Evolutionary conservation across 2,888 invertebrate species (phyloP), one percentile per base, ranked within the genome.

Genomic region (Aporophyla lueneburgensis): DNA sequence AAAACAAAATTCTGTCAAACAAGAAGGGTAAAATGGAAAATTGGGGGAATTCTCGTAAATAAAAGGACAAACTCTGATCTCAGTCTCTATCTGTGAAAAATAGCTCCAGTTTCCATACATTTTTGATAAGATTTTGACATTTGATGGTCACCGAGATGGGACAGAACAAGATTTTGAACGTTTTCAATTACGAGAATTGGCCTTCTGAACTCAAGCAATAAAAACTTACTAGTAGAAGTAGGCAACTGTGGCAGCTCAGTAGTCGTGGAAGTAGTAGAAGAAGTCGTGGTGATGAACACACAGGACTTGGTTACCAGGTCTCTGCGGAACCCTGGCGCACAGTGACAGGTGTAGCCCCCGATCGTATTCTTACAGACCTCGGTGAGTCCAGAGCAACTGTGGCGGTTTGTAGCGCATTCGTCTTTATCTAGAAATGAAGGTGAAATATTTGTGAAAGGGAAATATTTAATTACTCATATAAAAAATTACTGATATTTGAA

Each of bases 331-430:
- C 99, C 99, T 0, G 96, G 94, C 0, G 98, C 98, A 90, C 99
- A 99, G 56, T 97, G 97, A 91, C 99, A 99, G 10, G 97, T 94
- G 92, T 98, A 99, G 7, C 99, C 99, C 0, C 99, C 99, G 0
- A 98, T 98, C 0, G 98, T 98, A 93, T 99, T 99, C 46, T 98
- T 97, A 90, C 99, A 99, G 4, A 97, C 95, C 87, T 98, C 97
- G 0, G 97, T 95, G 1, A 95, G 91, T 0, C 94, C 93, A 0
- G 96, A 97, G 88, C 98, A 98, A 43, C 95, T 93, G 89, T 98
- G 97, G 5, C 94, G 93, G 59, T 97, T 97, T 54, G 97, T 97
- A 0, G 94, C 93, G 88, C 99, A 99, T 93, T 99, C 99, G 90
- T 98, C 97, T 75, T 98, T 97, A 91, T 98, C 99, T 98, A 82